Evolutionary conservation across 2,113 vertebrate species (phyloP).

Genomic region (Bostrychus sinensis): DNA sequence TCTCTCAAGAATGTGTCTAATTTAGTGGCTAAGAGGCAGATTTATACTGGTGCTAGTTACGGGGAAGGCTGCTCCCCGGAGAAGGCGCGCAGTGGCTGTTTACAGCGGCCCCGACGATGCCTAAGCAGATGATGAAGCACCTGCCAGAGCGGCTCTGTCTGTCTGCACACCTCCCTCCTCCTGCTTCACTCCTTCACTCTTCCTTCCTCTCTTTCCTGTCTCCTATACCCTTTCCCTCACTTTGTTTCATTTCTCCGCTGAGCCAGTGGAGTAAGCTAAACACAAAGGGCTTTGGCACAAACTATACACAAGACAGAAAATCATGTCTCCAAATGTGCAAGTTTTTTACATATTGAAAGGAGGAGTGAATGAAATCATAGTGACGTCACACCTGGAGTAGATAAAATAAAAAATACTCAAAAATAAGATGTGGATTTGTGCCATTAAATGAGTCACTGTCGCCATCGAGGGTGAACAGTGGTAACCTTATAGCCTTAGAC

Average conservation of each 20-base stretch:
- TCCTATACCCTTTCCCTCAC: conserved; percentile 20
- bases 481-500: no score
- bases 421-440: no score
- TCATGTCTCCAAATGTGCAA: no score
- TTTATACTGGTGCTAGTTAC: conserved; percentile 88
- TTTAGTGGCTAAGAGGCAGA: conserved; percentile 85
- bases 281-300: no score
- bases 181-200: conserved; percentile 38
- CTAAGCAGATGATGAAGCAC: conserved; percentile 82
- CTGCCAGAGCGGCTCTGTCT: conserved; percentile 71
- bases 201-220: conserved; percentile 46
- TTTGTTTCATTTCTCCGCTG: conserved; percentile 47
- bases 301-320: no score
- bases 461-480: no score
- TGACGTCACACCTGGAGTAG: no score
- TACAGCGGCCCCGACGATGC: conserved; percentile 76
- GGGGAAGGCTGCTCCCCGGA: conserved; percentile 83
- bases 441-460: no score
- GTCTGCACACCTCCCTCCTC: conserved; percentile 46
- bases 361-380: no score
- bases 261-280: conserved; percentile 18
- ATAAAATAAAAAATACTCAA: no score
- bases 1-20: conserved; percentile 78
- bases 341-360: no score
- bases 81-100: conserved; percentile 82